These are phyloP conservation scores for Pangasius djambal DNA, from an alignment of 2,797 vertebrate genomes.

Conservation along the genomic window DNA sequence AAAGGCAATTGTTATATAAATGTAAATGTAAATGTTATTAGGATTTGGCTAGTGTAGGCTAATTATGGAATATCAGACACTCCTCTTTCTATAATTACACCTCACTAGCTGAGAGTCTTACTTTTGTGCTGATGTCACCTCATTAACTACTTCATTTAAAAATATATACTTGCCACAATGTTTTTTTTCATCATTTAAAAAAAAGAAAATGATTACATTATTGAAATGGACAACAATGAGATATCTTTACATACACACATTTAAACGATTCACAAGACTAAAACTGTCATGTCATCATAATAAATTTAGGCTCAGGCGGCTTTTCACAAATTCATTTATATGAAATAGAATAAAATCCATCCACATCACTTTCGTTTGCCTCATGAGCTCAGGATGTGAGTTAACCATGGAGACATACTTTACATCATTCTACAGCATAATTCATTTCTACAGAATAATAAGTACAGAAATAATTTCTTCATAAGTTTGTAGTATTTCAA, in stretches of 20 bases:
- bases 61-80: conserved; percentile 7
- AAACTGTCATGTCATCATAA: not conserved
- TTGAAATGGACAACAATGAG: not conserved
- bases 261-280: not conserved
- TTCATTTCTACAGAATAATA: not conserved
- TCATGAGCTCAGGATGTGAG: not conserved
- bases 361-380: not conserved
- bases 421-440: not conserved
- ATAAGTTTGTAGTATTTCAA: not conserved
- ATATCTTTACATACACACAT: not conserved
- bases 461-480: not conserved
- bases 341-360: not conserved
- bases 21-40: not conserved
- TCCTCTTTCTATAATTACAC: not conserved
- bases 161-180: not conserved
- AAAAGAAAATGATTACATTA: not conserved
- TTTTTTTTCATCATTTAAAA: not conserved
- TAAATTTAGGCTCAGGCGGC: not conserved
- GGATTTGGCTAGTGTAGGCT: not conserved
- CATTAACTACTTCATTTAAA: not conserved
- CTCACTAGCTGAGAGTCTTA: not conserved
- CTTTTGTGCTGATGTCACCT: not conserved
- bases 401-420: not conserved
- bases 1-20: not conserved
- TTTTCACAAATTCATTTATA: not conserved